Base-by-base conservation (phyloP, 2,888 invertebrate genomes). In the Tholera decimalis region DNA sequence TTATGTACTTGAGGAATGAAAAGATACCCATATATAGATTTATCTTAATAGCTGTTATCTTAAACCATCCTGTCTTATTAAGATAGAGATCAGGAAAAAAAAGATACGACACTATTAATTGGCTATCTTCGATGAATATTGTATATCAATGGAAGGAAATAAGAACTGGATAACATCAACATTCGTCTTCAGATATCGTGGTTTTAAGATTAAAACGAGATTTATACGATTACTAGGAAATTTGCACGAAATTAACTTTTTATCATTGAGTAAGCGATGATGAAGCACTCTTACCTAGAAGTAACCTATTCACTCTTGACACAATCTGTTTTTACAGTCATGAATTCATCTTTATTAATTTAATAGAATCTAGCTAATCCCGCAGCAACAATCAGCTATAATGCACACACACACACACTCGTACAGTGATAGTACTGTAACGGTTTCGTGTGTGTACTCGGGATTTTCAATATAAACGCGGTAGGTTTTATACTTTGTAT, bases 91-190 rank as follows among this genome's bases (percentile, higher is more conserved):
- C 55, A 51, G 37, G 33, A 55, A 69, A 39, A 65, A 67, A 70
- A 63, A 58, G n/a, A 39, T 39, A 62, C 72, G 64, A 50, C 43
- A 35, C 18, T 51, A 46, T 55, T 54, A 62, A 72, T 72, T 61
- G 57, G 37, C 44, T 72, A 64, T 64, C 77, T 46, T 33, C 8
- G 11, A 41, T 50, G 57, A 51, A 58, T 72, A 77, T 72, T 51
- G 54, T 72, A 73, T 59, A 73, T 77, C 65, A 73, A 65, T 64
- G 77, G 51, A 56, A 72, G 78, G 73, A 77, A 73, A 73, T 73
- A 33, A 54, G 63, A 44, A 54, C 30, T 28, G 11, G 73, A 77
- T 73, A 43, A 2, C 33, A 64, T 73, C 58, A n/a, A 20, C 28
- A 33, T 63, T 50, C 20, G 43, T 41, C 4, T 7, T 28, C 24